A percentile compares a stretch with the other conserved stretches of the same genome.
phyloP scores from a whole-genome alignment of 2,113 vertebrate genomes.

The Pachycephala philippinensis region DNA sequence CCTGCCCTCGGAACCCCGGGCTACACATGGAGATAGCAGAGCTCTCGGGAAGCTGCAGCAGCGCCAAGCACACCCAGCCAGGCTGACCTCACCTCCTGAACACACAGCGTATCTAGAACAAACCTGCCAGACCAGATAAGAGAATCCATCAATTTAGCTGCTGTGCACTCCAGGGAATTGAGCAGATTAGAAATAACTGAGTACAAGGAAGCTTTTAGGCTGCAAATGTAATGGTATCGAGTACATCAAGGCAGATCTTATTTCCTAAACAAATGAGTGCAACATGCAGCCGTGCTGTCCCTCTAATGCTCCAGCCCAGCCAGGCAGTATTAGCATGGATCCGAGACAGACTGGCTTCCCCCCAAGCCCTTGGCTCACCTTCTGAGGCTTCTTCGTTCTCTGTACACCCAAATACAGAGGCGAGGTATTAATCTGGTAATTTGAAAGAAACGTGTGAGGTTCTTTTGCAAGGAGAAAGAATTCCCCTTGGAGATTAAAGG shows the following conservation, averaged over 20 bases:
- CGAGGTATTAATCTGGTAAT: background rate
- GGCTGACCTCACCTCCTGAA: slow-evolving; percentile 49
- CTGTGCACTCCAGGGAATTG: slow-evolving; percentile 22
- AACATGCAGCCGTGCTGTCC: slow-evolving; percentile 18
- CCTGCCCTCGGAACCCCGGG: background rate
- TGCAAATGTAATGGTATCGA: slow-evolving; percentile 37
- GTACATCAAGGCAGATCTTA: slow-evolving; percentile 55
- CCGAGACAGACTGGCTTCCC: slow-evolving; percentile 23
- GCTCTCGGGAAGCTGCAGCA: background rate
- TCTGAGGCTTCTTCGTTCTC: background rate
- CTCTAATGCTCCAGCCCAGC: background rate
- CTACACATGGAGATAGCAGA: background rate
- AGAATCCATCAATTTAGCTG: slow-evolving; percentile 35
- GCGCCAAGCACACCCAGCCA: background rate
- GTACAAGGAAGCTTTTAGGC: slow-evolving; percentile 61
- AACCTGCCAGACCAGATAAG: slow-evolving; percentile 54
- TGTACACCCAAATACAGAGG: background rate
- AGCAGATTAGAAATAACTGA: slow-evolving; percentile 48
- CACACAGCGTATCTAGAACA: slow-evolving; percentile 23
- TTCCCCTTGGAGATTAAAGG: background rate
- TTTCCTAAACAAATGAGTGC: slow-evolving; percentile 56
- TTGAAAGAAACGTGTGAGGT: background rate
- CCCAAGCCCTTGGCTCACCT: slow-evolving; percentile 44
- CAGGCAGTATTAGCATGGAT: background rate
- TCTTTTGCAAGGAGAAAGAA: background rate